These are phyloP conservation scores for cat (Felis catus) DNA, from an alignment of 2,113 vertebrate genomes.

Conservation along the genomic window DNA sequence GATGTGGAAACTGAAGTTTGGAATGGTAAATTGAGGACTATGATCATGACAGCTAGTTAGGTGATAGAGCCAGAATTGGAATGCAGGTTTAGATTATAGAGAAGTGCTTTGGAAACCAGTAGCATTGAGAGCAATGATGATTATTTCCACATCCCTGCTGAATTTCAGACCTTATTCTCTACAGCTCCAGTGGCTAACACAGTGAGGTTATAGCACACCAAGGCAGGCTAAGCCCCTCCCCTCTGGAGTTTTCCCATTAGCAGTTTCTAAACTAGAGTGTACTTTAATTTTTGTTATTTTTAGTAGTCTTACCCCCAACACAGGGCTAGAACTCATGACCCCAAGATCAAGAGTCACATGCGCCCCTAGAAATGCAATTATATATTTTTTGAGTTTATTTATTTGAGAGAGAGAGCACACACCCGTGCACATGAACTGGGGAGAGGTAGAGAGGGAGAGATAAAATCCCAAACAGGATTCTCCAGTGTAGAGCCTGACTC, in stretches of 20 bases:
- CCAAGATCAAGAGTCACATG: background rate
- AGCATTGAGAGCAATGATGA: background rate
- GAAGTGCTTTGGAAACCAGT: background rate
- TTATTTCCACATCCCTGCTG: background rate
- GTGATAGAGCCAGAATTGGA: background rate
- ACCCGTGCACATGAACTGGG: too few relatives aligned
- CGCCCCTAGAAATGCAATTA: background rate
- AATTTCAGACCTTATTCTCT: background rate
- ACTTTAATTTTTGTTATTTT: background rate
- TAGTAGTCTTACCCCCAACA: background rate
- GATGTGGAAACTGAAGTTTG: background rate
- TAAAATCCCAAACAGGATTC: too few relatives aligned
- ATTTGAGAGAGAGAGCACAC: too few relatives aligned
- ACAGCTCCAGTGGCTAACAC: background rate
- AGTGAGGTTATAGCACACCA: background rate
- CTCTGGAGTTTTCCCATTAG: background rate
- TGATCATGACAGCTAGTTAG: background rate
- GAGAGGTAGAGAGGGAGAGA: too few relatives aligned
- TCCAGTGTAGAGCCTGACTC: too few relatives aligned
- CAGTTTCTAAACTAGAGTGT: background rate
- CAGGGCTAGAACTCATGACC: background rate
- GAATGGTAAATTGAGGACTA: background rate
- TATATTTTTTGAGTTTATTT: too few relatives aligned
- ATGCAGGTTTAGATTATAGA: background rate
- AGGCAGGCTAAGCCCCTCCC: background rate